phyloP scores from a whole-genome alignment of 2,888 invertebrate genomes.

The Amitus sp. region DNA sequence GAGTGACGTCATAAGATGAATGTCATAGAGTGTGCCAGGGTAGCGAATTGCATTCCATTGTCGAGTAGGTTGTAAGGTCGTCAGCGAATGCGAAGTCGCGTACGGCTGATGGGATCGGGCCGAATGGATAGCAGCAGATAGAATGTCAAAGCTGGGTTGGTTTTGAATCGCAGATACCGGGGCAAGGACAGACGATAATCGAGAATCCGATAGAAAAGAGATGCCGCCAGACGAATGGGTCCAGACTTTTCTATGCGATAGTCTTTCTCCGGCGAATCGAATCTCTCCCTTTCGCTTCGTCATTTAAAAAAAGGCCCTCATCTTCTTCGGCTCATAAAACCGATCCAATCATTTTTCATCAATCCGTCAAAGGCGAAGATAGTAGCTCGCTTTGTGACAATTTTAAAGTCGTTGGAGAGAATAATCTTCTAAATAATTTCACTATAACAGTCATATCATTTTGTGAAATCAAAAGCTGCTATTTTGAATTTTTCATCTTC shows the following conservation, averaged over 20 bases:
- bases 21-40: conserved; percentile 38
- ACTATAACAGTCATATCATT: no score
- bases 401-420: no score
- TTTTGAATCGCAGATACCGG: conserved; percentile 23
- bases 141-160: conserved; percentile 32
- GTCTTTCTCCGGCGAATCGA: conserved; percentile 6
- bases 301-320: conserved; percentile 15
- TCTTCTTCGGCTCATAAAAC: conserved; percentile 69
- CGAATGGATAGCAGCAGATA: conserved; percentile 30
- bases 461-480: no score
- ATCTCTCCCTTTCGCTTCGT: conserved; percentile 16
- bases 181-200: conserved; percentile 7
- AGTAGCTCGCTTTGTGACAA: no score
- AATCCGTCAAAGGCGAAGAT: no score
- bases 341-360: conserved; percentile 68
- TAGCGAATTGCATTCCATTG: conserved; percentile 38
- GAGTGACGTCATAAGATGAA: conserved; percentile 36
- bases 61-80: conserved; percentile 25
- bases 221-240: conserved; percentile 3
- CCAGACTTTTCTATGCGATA: conserved; percentile 19
- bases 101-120: conserved; percentile 37
- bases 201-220: conserved; percentile 13
- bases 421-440: conserved; percentile 13
- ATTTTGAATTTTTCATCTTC: no score
- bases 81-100: conserved; percentile 35